phyloP scores from a whole-genome alignment of 2,113 vertebrate genomes.

The Rhinolophus sinicus region DNA sequence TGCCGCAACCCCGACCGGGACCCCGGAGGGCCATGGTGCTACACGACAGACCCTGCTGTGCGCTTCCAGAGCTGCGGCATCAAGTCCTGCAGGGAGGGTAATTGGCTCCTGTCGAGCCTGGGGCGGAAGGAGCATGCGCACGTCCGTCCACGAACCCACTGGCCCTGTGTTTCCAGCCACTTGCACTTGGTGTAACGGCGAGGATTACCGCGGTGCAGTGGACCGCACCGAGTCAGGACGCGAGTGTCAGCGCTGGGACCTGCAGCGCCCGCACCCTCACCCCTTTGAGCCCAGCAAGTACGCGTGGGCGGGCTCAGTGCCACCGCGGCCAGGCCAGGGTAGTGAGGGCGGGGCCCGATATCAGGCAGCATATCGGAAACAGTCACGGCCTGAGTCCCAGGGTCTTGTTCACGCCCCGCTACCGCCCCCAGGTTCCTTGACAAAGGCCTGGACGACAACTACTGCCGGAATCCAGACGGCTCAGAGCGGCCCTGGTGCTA shows the following conservation, averaged over 20 bases:
- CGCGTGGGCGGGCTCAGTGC: not conserved
- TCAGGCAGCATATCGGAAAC: not conserved
- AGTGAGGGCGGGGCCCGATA: not conserved
- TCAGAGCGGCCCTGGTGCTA: conserved; percentile 97
- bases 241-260: conserved; percentile 98
- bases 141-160: not conserved
- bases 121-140: not conserved
- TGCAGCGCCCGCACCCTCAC: conserved; percentile 94
- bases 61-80: conserved; percentile 94
- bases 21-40: conserved; percentile 95
- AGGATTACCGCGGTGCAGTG: conserved; percentile 93
- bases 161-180: conserved; percentile 84
- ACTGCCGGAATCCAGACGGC: conserved; percentile 96
- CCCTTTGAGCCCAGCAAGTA: conserved; percentile 96
- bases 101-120: not conserved
- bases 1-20: conserved; percentile 96
- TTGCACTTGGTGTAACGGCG: conserved; percentile 95
- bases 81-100: conserved; percentile 83
- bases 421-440: conserved; percentile 91
- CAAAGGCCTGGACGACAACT: conserved; percentile 96
- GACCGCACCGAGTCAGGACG: conserved; percentile 91
- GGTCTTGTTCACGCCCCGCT: not conserved
- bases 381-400: not conserved
- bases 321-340: not conserved
- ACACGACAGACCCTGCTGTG: conserved; percentile 89